A percentile compares a stretch with the other conserved stretches of the same genome.
Conservation (phyloP, 1,140 invertebrate species). For the Philopotamus ludificatus region DNA sequence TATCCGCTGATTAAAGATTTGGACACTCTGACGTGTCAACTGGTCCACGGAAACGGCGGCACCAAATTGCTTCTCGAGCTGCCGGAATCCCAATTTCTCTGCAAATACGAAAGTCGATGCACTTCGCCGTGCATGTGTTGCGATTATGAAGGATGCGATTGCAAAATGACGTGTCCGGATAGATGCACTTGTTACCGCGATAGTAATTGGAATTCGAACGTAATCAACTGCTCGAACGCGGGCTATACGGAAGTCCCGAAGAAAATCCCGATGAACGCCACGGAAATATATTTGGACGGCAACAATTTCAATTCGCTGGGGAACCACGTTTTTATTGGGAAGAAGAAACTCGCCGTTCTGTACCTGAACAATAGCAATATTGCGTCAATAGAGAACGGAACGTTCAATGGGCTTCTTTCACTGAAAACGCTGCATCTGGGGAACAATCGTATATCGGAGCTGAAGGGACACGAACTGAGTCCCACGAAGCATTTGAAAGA, state of each 20-base stretch:
- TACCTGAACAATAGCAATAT: conserved; percentile 83
- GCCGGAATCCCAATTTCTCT: conserved; percentile 80
- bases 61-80: conserved; percentile 74
- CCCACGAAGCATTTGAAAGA: conserved; percentile 73
- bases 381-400: conserved; percentile 72
- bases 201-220: conserved; percentile 84
- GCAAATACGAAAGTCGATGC: conserved; percentile 83
- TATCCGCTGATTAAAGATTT: conserved; percentile 82
- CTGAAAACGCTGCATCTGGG: conserved; percentile 76
- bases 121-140: conserved; percentile 86
- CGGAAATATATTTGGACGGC: conserved; percentile 84
- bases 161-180: conserved; percentile 85
- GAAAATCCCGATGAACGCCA: conserved; percentile 86
- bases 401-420: conserved; percentile 77
- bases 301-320: conserved; percentile 75
- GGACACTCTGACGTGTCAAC: conserved; percentile 76
- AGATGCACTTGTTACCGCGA: conserved; percentile 88
- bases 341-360: conserved; percentile 79
- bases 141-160: conserved; percentile 87
- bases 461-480: conserved; percentile 76
- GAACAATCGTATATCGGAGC: conserved; percentile 71
- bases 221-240: conserved; percentile 80
- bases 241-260: conserved; percentile 73
- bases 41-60: conserved; percentile 78
- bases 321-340: conserved; percentile 83